These are phyloP conservation scores for Pao palembangensis DNA, from an alignment of 2,113 vertebrate species.

Conservation along the genomic window DNA sequence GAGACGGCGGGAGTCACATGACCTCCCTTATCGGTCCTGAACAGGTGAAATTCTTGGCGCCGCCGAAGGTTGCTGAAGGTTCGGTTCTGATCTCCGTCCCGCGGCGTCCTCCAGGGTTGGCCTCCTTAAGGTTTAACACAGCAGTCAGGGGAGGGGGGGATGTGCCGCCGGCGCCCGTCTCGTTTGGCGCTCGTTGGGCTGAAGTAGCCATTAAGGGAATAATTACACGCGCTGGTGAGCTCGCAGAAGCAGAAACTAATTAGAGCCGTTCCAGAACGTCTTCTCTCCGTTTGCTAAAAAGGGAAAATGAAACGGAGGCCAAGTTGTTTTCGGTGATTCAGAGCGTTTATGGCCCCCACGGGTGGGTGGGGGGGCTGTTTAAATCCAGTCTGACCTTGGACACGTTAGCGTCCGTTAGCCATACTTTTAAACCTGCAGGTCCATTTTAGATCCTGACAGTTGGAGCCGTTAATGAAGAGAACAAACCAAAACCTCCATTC, in stretches of 20 bases:
- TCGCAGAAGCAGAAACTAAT: slow-evolving; percentile 59
- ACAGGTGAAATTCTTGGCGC: no score
- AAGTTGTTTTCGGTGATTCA: slow-evolving; percentile 27
- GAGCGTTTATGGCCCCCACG: slow-evolving; percentile 27
- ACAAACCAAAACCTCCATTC: no score
- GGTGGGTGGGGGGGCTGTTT: slow-evolving; percentile 12
- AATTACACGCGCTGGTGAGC: slow-evolving; percentile 56
- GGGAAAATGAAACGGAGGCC: slow-evolving; percentile 12
- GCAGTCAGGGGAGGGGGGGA: no score
- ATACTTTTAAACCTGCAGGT: slow-evolving; percentile 1
- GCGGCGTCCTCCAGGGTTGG: no score
- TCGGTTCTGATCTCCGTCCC: no score
- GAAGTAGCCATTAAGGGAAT: slow-evolving; percentile 54
- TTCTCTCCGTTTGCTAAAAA: slow-evolving; percentile 37
- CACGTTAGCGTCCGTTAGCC: not conserved
- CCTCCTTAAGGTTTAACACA: no score
- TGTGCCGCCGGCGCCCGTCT: not conserved
- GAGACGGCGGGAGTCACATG: not conserved
- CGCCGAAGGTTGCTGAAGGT: no score
- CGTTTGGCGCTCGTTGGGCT: slow-evolving; percentile 44
- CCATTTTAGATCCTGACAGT: not conserved
- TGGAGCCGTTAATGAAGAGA: not conserved
- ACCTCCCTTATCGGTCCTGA: no score
- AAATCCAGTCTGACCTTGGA: slow-evolving; percentile 28
- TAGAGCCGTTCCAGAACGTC: slow-evolving; percentile 50